phyloP scores from a whole-genome alignment of 1,140 invertebrate genomes.

The Listronotus bonariensis region DNA sequence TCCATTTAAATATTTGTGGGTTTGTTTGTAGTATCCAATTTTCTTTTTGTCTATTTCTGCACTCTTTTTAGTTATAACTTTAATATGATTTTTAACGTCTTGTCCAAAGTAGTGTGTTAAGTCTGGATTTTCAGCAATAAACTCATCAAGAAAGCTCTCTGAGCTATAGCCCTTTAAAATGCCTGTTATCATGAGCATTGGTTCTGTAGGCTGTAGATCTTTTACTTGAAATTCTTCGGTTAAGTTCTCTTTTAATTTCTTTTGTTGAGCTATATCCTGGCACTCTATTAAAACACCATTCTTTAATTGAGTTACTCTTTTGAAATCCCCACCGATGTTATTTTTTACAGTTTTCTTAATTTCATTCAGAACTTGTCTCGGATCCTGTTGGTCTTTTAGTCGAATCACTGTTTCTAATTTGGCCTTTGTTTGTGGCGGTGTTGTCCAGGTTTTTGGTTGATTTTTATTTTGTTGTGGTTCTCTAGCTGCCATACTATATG shows the following conservation, averaged over 20 bases:
- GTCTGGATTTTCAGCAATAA: no score
- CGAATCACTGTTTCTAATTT: no score
- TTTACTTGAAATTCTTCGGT: no score
- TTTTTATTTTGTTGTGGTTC: no score
- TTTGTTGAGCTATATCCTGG: no score
- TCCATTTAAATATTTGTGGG: not conserved
- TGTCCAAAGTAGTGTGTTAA: not conserved
- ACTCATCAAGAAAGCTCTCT: not conserved
- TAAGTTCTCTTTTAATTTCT: no score
- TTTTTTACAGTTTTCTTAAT: not conserved
- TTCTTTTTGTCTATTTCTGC: not conserved
- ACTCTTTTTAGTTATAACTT: not conserved
- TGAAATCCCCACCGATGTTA: not conserved
- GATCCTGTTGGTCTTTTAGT: not conserved
- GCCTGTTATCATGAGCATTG: conserved; percentile 1
- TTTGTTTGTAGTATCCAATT: not conserved
- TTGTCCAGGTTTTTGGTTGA: no score
- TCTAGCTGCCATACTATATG: no score
- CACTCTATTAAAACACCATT: not conserved
- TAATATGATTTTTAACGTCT: not conserved
- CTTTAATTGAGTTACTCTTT: not conserved
- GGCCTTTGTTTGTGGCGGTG: no score
- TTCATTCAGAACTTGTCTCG: not conserved
- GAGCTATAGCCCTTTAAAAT: not conserved
- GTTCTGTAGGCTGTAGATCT: not conserved